These are phyloP conservation scores for Drosophila nigritarsus DNA, from an alignment of 2,888 invertebrate species.

Conservation along the genomic window DNA sequence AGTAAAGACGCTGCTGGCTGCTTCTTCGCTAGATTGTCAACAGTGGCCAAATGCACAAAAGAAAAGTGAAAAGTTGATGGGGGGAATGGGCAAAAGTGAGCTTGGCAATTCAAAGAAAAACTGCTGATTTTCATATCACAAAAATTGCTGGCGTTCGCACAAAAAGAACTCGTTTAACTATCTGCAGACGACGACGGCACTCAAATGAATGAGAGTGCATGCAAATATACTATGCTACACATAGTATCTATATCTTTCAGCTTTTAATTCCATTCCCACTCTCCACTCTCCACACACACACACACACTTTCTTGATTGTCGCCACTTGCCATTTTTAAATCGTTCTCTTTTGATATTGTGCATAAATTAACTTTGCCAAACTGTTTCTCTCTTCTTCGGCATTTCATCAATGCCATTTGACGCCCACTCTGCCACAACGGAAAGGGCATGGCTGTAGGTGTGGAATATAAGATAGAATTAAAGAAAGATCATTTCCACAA, in stretches of 20 bases:
- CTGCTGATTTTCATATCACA: slow-evolving; percentile 76
- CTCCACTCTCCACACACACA: background rate
- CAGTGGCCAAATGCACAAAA: slow-evolving; percentile 55
- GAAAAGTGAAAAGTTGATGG: background rate
- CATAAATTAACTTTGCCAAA: slow-evolving; percentile 74
- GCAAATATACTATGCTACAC: slow-evolving; percentile 39
- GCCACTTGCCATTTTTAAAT: slow-evolving; percentile 18
- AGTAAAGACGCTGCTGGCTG: slow-evolving; percentile 44
- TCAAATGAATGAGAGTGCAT: slow-evolving; percentile 57
- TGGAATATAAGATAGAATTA: slow-evolving; percentile 24
- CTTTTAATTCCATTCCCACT: slow-evolving; percentile 15
- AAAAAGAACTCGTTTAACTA: slow-evolving; percentile 55
- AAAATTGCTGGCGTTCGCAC: slow-evolving; percentile 70
- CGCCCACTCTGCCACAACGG: background rate
- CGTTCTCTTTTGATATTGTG: slow-evolving; percentile 59
- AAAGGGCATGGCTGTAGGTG: slow-evolving; percentile 25
- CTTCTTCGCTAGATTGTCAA: slow-evolving; percentile 54
- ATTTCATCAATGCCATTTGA: slow-evolving; percentile 46
- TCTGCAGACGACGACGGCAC: slow-evolving; percentile 48
- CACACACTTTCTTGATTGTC: background rate
- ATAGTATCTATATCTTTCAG: slow-evolving; percentile 22
- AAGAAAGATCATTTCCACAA: background rate
- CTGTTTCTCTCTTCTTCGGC: slow-evolving; percentile 46
- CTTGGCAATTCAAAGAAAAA: slow-evolving; percentile 68
- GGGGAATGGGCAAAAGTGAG: background rate